These are phyloP conservation scores for Catagonus wagneri DNA, from an alignment of 2,113 vertebrate species.

Conservation along the genomic window DNA sequence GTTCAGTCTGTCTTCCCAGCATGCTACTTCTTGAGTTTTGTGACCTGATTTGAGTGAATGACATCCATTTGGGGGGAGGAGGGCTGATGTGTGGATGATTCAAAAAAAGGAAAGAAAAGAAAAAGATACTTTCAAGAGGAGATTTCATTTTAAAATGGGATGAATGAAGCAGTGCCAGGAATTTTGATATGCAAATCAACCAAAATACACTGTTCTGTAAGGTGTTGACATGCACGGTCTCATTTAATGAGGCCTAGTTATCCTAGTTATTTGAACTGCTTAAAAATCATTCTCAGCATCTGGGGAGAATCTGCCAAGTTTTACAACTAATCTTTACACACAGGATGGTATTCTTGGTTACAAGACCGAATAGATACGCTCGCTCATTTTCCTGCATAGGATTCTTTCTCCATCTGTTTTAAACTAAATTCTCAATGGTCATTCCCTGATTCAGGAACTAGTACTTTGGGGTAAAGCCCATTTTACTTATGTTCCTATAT, in stretches of 20 bases:
- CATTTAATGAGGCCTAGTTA: constrained; percentile 73
- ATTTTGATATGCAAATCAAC: constrained; percentile 45
- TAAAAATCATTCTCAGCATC: constrained; percentile 74
- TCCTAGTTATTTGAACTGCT: constrained; percentile 66
- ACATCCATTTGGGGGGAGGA: neutral
- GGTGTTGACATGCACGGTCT: constrained; percentile 56
- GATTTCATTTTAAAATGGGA: constrained; percentile 48
- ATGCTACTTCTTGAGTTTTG: constrained; percentile 66
- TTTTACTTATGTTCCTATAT: constrained; percentile 29
- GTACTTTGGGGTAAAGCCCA: neutral
- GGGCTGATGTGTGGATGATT: neutral
- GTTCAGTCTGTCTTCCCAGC: constrained; percentile 52
- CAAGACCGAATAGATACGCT: constrained; percentile 58
- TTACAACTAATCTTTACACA: constrained; percentile 55
- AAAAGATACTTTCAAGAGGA: constrained; percentile 13
- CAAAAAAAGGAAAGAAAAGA: neutral
- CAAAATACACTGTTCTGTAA: constrained; percentile 26
- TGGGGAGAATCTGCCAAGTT: constrained; percentile 60
- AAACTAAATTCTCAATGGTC: constrained; percentile 35
- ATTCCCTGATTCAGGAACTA: constrained; percentile 51
- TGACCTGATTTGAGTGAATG: constrained; percentile 72
- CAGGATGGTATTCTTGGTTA: neutral
- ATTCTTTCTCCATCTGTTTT: constrained; percentile 66
- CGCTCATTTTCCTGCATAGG: constrained; percentile 46
- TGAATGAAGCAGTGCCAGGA: constrained; percentile 46